Base-by-base conservation (phyloP, 2,797 vertebrate species). In the Sebastes jordani region DNA sequence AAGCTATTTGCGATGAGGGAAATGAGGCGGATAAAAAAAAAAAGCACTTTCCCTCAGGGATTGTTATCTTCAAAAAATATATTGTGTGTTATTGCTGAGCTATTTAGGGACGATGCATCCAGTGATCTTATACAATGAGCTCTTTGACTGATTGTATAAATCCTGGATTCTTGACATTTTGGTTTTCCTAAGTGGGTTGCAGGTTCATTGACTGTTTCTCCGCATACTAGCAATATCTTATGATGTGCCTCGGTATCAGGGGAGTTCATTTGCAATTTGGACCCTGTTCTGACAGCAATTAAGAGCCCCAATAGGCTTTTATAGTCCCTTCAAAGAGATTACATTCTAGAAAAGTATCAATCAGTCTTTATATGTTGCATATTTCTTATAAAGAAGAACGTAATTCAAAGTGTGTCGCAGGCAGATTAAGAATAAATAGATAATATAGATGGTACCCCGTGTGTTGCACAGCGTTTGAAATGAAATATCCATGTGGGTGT, bases 11-110 rank as follows among this genome's bases (percentile, higher is more conserved):
- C 59, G 8, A 52, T 64, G 74, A 84, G 64, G 74, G 81, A 89
- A 89, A 88, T 91, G 80, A 90, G 83, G 64, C 75, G 29, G 52
- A 67, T 82, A 64, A 61, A 71, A 81, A 80, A 84, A 81, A 78
- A 84, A 27, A 71, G 59, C 71, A 36, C 11, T 83, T 78, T 76
- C 42, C 88, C 80, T 67, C 42, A 38, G 78, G 79, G 78, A 78
- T 66, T 83, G 65, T 81, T 78, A 83, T 85, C 85, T 76, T 83
- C 11, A 72, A 66, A 83, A 81, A 58, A 84, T 20, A 65, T 69
- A 81, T 68, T 64, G 60, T 64, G 34, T 80, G 56, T 83, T 77
- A 70, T 83, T 81, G 72, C 68, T 20, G 64, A 80, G 78, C 68
- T 81, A 77, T 76, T 87, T 59, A 63, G 20, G 56, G 74, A 59